These are phyloP conservation scores for Spodoptera picta DNA, from an alignment of 2,888 invertebrate species.

Conservation along the genomic window DNA sequence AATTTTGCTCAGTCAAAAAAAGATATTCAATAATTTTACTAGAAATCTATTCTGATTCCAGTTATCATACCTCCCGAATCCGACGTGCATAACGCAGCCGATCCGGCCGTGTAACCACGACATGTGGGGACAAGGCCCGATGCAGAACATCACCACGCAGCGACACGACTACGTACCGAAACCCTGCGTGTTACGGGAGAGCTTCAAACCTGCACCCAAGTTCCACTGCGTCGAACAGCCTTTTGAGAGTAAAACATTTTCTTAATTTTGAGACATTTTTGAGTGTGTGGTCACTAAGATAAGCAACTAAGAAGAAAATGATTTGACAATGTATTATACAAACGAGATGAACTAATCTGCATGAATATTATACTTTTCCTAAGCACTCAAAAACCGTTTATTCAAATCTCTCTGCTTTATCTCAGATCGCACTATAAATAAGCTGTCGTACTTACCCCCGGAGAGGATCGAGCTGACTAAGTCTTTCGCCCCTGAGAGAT, in stretches of 20 bases:
- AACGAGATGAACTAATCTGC: too few species aligned
- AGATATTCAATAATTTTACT: too few species aligned
- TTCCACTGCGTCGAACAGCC: conserved; percentile 78
- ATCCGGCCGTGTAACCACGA: conserved; percentile 90
- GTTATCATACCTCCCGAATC: conserved; percentile 89
- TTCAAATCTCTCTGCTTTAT: conserved; percentile 8
- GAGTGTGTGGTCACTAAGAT: too few species aligned
- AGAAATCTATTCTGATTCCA: conserved; percentile 51
- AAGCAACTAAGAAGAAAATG: too few species aligned
- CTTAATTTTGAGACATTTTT: too few species aligned
- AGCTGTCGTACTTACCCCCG: conserved; percentile 89
- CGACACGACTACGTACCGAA: conserved; percentile 93
- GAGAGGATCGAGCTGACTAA: conserved; percentile 75
- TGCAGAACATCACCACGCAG: conserved; percentile 92
- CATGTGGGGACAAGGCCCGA: conserved; percentile 90
- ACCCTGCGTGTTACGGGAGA: conserved; percentile 84
- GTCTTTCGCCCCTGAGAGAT: conserved; percentile 84
- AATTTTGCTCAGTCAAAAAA: too few species aligned
- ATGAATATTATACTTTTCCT: too few species aligned
- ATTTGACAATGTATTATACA: too few species aligned
- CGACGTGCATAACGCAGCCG: conserved; percentile 87
- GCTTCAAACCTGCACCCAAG: conserved; percentile 77
- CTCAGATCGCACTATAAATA: conserved; percentile 90
- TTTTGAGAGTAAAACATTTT: conserved; percentile 76
- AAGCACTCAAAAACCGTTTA: too few species aligned